Percentiles rank a stretch among this genome's conserved stretches.
Evolutionary conservation across 2,797 vertebrate species (phyloP).

Genomic region (Amazona finschi): DNA sequence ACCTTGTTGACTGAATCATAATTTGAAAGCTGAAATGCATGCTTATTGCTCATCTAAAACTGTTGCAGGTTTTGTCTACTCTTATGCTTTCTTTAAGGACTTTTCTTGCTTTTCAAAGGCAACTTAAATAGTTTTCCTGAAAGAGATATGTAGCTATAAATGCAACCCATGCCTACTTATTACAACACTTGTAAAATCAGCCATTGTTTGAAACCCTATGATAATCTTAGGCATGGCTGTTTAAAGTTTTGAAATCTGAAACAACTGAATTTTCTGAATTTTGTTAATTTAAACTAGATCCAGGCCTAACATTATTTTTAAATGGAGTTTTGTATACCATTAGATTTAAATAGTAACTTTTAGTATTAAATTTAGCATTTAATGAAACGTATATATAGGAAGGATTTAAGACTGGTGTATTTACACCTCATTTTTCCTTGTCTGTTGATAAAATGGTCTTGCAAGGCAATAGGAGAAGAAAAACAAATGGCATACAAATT

Average conservation of each 20-base stretch:
- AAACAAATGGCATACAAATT: background rate
- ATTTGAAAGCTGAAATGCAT: conserved; percentile 11
- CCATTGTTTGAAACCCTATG: conserved; percentile 23
- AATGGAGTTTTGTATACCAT: background rate
- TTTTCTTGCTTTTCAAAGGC: background rate
- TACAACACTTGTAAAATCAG: conserved; percentile 29
- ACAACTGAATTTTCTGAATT: conserved; percentile 15
- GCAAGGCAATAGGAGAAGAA: background rate
- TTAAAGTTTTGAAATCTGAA: conserved; percentile 16
- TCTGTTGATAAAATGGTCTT: conserved; percentile 12
- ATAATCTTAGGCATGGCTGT: background rate
- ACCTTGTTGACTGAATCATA: background rate
- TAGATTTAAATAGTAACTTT: conserved; percentile 23
- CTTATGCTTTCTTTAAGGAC: conserved; percentile 18
- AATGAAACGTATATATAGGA: background rate
- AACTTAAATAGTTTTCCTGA: background rate
- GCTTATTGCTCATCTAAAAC: conserved; percentile 29
- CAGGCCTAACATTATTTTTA: background rate
- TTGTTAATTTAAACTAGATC: conserved; percentile 12
- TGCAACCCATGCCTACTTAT: background rate
- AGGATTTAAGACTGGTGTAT: background rate
- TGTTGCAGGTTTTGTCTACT: background rate
- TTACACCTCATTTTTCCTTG: conserved; percentile 18
- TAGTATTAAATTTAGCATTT: background rate
- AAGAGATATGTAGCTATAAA: background rate